These are phyloP conservation scores for Drosophila equinoxialis DNA, from an alignment of 1,140 invertebrate genomes.

Conservation along the genomic window DNA sequence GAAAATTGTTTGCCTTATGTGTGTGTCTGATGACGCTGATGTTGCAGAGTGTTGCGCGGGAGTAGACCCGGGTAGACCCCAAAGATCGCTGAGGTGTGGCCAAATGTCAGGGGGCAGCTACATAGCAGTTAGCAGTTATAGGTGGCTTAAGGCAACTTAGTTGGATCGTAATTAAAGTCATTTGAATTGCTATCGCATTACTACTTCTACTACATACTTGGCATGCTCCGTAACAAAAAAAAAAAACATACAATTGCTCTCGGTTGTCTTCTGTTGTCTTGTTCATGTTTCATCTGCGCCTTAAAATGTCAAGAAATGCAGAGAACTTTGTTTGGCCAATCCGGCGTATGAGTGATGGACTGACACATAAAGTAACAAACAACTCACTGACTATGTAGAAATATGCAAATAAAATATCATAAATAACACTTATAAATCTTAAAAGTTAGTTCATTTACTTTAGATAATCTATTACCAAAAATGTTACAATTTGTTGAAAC, in stretches of 20 bases:
- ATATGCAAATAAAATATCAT: neutral
- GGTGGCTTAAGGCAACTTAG: neutral
- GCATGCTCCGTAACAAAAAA: neutral
- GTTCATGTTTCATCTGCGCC: neutral
- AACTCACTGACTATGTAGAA: neutral
- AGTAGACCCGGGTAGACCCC: neutral
- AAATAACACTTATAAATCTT: neutral
- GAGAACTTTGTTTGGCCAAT: constrained; percentile 34
- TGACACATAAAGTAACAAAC: neutral
- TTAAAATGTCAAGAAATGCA: constrained; percentile 13
- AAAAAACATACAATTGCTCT: no score
- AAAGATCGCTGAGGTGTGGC: constrained; percentile 12
- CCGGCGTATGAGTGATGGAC: constrained; percentile 46
- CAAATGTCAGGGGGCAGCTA: constrained; percentile 19
- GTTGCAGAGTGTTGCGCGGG: neutral
- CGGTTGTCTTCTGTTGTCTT: neutral
- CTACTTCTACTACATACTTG: neutral
- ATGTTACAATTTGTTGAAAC: no score
- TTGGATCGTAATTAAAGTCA: constrained; percentile 4
- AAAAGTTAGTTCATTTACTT: neutral
- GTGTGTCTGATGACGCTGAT: neutral
- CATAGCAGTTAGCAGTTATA: neutral
- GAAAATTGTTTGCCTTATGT: neutral
- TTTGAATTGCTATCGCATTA: constrained; percentile 10
- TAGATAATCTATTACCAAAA: neutral